Evolutionary conservation across 2,113 vertebrate species (phyloP).

Genomic region (Carollia perspicillata): DNA sequence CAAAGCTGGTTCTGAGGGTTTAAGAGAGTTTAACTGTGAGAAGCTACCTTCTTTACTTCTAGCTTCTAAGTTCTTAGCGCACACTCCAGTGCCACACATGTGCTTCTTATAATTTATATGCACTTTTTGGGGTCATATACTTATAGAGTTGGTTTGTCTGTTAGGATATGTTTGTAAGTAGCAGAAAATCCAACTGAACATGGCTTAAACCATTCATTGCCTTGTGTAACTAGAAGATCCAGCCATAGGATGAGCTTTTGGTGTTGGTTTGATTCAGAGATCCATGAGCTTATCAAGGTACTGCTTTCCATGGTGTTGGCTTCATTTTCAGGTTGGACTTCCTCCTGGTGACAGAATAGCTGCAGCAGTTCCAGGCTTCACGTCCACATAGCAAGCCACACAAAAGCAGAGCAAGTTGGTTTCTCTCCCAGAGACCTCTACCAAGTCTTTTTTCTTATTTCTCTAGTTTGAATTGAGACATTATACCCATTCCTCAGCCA

Average conservation of each 20-base stretch:
- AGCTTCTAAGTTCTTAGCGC: neutral
- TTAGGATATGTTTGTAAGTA: neutral
- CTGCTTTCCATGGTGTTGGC: neutral
- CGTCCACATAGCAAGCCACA: neutral
- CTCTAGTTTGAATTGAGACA: neutral
- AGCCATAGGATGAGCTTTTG: neutral
- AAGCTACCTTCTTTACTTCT: conserved; percentile 6
- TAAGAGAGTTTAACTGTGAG: conserved; percentile 12
- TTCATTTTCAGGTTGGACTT: conserved; percentile 33
- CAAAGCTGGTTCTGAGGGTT: neutral
- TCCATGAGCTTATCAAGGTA: neutral
- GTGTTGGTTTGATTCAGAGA: conserved; percentile 7
- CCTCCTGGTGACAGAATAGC: neutral
- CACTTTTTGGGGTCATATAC: neutral
- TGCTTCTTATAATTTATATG: neutral
- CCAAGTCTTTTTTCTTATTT: neutral
- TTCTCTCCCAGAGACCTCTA: neutral
- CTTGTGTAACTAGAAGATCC: neutral
- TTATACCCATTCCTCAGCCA: neutral
- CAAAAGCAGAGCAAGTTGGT: neutral
- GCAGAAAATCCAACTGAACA: neutral
- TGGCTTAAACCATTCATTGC: neutral
- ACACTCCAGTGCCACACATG: neutral
- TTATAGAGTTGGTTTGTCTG: neutral
- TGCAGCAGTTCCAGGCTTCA: neutral